Evolutionary conservation across 2,113 vertebrate genomes (phyloP).

Genomic region (Platichthys flesus): DNA sequence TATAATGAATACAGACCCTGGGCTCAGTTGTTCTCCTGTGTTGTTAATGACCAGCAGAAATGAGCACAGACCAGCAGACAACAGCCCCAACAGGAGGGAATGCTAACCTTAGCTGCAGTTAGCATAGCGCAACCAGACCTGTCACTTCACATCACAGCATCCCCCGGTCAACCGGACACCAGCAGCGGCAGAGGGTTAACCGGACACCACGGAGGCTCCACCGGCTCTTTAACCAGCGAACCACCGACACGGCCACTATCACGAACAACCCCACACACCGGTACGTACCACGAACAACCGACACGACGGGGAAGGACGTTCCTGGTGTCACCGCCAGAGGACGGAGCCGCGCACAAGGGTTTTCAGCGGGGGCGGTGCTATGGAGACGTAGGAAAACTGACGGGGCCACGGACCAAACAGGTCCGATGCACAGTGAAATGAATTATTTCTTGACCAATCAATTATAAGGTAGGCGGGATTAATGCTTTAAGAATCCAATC

Average conservation of each 20-base stretch:
- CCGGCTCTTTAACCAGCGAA: background rate
- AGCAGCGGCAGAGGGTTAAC: background rate
- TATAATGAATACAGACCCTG: background rate
- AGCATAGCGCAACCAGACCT: conserved; percentile 52
- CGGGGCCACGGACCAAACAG: conserved; percentile 53
- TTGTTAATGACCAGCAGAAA: background rate
- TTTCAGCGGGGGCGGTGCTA: conserved; percentile 37
- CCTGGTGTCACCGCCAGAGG: conserved; percentile 32
- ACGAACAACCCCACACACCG: conserved; percentile 27
- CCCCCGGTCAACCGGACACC: conserved; percentile 13
- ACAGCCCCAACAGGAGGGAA: background rate
- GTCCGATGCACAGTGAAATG: background rate
- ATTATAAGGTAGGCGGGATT: background rate
- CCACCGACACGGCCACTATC: conserved; percentile 32
- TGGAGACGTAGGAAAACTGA: conserved; percentile 15
- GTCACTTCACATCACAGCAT: conserved; percentile 48
- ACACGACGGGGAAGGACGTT: conserved; percentile 75
- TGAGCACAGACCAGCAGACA: background rate
- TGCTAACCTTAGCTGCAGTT: conserved; percentile 62
- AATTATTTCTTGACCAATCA: conserved; percentile 52
- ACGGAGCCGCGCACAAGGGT: conserved; percentile 54
- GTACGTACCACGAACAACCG: conserved; percentile 55
- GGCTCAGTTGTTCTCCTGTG: background rate
- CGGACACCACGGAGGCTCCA: conserved; percentile 5
- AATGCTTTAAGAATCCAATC: conserved; percentile 46